Conservation (phyloP, 1,140 invertebrate species). For the Micrasema longulum region DNA sequence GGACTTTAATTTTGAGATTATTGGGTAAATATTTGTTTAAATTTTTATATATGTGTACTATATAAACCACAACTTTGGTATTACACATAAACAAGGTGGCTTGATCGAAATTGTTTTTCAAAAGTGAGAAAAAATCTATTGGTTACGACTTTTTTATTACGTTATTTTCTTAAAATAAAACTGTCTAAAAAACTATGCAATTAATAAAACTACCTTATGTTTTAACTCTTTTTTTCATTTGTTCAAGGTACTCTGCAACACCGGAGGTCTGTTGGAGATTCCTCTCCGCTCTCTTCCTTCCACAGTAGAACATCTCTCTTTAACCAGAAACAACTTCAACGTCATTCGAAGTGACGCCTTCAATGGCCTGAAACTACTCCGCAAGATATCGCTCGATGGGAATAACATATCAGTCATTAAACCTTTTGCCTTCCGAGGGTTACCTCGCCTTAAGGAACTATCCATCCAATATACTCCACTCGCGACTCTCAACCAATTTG, state of each 20-base stretch:
- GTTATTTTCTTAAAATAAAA: too few relatives aligned
- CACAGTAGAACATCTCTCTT: conserved; percentile 82
- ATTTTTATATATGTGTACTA: too few relatives aligned
- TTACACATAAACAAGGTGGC: too few relatives aligned
- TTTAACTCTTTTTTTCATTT: conserved; percentile 31
- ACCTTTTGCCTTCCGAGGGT: conserved; percentile 84
- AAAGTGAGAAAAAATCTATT: too few relatives aligned
- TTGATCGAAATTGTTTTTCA: too few relatives aligned
- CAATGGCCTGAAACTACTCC: conserved; percentile 75
- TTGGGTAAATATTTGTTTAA: too few relatives aligned
- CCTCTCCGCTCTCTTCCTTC: conserved; percentile 77
- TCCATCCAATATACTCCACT: conserved; percentile 86
- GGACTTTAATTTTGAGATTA: too few relatives aligned
- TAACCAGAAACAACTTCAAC: conserved; percentile 84
- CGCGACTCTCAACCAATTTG: conserved; percentile 79
- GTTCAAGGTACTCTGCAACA: conserved; percentile 84
- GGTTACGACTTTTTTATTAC: too few relatives aligned
- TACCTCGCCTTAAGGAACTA: conserved; percentile 79
- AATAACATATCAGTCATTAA: conserved; percentile 85
- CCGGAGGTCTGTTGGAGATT: conserved; percentile 81
- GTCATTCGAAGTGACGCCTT: conserved; percentile 84
- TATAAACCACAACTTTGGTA: too few relatives aligned
- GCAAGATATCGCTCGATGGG: conserved; percentile 81
- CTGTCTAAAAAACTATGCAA: too few relatives aligned
- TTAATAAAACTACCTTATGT: too few relatives aligned